phyloP scores from a whole-genome alignment of 1,140 invertebrate genomes.

The Drosophila nikananu region DNA sequence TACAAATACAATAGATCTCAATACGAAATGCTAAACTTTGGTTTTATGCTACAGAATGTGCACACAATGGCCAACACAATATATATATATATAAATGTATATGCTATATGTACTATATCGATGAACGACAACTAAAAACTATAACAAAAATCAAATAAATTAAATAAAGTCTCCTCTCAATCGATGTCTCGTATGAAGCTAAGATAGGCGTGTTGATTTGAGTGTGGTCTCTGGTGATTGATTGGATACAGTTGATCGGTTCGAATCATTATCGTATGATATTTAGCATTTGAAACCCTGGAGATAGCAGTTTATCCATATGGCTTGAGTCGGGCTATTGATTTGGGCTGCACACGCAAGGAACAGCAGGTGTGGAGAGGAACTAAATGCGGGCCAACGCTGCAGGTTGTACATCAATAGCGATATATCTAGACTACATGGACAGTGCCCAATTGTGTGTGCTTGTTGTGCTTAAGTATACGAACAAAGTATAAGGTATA shows the following conservation, averaged over 20 bases:
- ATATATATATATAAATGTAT: constrained; percentile 29
- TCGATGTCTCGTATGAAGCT: constrained; percentile 41
- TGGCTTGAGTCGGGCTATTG: constrained; percentile 54
- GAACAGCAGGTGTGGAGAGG: constrained; percentile 59
- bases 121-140: constrained; percentile 60
- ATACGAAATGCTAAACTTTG: constrained; percentile 83
- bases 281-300: constrained; percentile 66
- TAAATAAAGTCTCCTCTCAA: constrained; percentile 63
- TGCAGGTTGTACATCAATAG: constrained; percentile 39
- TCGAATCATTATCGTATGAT: constrained; percentile 47
- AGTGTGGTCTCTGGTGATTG: constrained; percentile 22
- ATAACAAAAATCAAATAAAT: constrained; percentile 74
- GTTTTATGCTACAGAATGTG: constrained; percentile 82
- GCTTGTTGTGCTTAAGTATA: constrained; percentile 70
- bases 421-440: constrained; percentile 50
- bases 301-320: constrained; percentile 65
- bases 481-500: constrained; percentile 38
- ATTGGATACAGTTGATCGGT: constrained; percentile 31
- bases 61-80: constrained; percentile 81
- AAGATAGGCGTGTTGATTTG: constrained; percentile 27
- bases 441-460: constrained; percentile 61
- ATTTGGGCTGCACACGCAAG: constrained; percentile 46
- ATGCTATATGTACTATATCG: constrained; percentile 53
- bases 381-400: constrained; percentile 62
- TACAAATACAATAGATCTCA: constrained; percentile 71